phyloP scores from a whole-genome alignment of 2,113 vertebrate species.

The Podarcis raffonei region DNA sequence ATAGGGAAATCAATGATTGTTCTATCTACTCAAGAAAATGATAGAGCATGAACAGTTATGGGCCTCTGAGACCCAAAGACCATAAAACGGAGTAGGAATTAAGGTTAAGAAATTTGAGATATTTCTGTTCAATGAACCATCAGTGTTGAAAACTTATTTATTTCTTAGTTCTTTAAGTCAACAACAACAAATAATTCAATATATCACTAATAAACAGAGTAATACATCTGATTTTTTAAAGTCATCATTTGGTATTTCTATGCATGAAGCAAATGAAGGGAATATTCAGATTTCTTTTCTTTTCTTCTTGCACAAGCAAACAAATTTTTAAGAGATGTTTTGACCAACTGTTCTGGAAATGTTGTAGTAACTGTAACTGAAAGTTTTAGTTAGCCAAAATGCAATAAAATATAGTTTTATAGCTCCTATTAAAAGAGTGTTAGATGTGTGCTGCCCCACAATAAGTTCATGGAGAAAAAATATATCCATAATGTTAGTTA shows the following conservation, averaged over 20 bases:
- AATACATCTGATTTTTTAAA: neutral
- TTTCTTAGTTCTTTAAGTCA: neutral
- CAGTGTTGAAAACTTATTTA: neutral
- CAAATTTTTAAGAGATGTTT: neutral
- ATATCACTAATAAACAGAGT: neutral
- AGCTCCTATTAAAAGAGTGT: conserved; percentile 37
- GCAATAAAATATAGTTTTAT: conserved; percentile 39
- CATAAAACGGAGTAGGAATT: neutral
- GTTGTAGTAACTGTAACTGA: conserved; percentile 13
- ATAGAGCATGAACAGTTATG: neutral
- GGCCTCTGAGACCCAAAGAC: neutral
- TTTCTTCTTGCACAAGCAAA: neutral
- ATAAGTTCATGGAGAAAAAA: conserved; percentile 19
- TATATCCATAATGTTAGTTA: conserved; percentile 38
- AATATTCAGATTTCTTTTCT: no score
- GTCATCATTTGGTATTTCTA: neutral
- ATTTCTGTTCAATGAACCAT: neutral
- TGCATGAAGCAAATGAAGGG: neutral
- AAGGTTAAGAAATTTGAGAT: neutral
- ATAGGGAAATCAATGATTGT: neutral
- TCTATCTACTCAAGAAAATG: neutral
- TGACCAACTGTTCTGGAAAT: conserved; percentile 39
- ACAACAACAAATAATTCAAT: neutral
- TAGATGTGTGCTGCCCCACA: conserved; percentile 49
- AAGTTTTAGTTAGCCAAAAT: conserved; percentile 25